A percentile compares a stretch with the other conserved stretches of the same genome.
phyloP scores from a whole-genome alignment of 2,888 invertebrate genomes.

The Aspidapion aeneum region DNA sequence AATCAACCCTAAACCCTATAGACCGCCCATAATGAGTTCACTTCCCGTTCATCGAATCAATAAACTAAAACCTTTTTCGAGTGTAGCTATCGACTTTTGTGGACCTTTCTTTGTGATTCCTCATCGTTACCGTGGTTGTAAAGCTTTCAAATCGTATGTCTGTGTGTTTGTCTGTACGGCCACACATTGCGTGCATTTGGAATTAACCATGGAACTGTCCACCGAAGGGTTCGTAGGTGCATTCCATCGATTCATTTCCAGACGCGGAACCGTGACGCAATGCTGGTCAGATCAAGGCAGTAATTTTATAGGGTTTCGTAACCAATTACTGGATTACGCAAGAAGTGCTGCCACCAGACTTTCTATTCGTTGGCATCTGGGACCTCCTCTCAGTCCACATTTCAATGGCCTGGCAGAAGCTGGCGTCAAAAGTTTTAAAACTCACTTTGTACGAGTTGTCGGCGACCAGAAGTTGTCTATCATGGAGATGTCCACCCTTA shows the following conservation, averaged over 20 bases:
- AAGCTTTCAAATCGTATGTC: background rate
- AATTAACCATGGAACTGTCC: too few species aligned
- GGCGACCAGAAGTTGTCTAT: background rate
- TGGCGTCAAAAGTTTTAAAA: background rate
- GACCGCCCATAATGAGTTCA: background rate
- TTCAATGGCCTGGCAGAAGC: background rate
- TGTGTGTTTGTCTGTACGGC: background rate
- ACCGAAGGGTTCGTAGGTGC: too few species aligned
- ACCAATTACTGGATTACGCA: background rate
- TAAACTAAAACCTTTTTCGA: background rate
- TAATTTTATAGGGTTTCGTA: background rate
- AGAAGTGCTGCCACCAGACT: too few species aligned
- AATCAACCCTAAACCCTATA: too few species aligned
- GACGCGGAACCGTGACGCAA: background rate
- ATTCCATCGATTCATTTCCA: background rate
- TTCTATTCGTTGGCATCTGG: too few species aligned
- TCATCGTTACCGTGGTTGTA: background rate
- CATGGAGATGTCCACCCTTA: background rate
- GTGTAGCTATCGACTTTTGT: background rate
- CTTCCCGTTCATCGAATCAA: too few species aligned
- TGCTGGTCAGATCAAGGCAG: background rate
- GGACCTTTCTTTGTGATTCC: background rate
- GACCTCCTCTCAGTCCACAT: background rate
- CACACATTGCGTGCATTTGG: too few species aligned
- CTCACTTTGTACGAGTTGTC: slow-evolving; percentile 1